Evolutionary conservation across 2,888 invertebrate species (phyloP).

Genomic region (Athetis lepigone): DNA sequence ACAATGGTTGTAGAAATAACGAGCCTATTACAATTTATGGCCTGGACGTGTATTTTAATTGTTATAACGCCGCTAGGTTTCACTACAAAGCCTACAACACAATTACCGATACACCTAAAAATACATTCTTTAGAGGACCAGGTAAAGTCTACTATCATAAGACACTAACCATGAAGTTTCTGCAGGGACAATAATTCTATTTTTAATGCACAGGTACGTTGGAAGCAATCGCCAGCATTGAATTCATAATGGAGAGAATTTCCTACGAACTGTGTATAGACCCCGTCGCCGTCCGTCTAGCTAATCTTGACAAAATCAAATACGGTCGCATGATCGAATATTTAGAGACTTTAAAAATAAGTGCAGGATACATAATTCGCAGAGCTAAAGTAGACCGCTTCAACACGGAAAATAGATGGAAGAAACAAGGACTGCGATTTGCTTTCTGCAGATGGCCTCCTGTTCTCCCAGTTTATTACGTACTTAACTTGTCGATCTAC

Average conservation of each 20-base stretch:
- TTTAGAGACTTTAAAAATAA: slow-evolving; percentile 86
- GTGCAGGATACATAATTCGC: slow-evolving; percentile 87
- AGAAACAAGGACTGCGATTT: slow-evolving; percentile 91
- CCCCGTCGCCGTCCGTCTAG: slow-evolving; percentile 88
- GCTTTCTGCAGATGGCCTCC: slow-evolving; percentile 90
- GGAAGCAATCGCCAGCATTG: slow-evolving; percentile 78
- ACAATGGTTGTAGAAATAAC: slow-evolving; percentile 82
- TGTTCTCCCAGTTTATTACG: slow-evolving; percentile 90
- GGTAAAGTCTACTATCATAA: too few relatives aligned
- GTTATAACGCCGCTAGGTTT: slow-evolving; percentile 73
- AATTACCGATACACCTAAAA: slow-evolving; percentile 77
- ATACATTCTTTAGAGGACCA: slow-evolving; percentile 77
- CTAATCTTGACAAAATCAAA: slow-evolving; percentile 84
- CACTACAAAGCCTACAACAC: slow-evolving; percentile 69
- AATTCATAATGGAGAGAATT: slow-evolving; percentile 91
- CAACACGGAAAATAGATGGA: slow-evolving; percentile 93
- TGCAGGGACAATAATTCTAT: too few relatives aligned
- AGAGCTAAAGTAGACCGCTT: slow-evolving; percentile 86
- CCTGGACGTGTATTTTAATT: slow-evolving; percentile 66
- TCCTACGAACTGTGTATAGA: slow-evolving; percentile 88
- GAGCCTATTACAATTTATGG: slow-evolving; percentile 66
- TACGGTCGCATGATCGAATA: slow-evolving; percentile 77
- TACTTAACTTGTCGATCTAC: slow-evolving; percentile 60
- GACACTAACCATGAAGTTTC: too few relatives aligned
- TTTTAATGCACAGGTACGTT: slow-evolving; percentile 81